Evolutionary conservation across 2,888 invertebrate species (phyloP), one percentile per base, ranked within the genome.

Genomic region (Oxystoma pomonae): DNA sequence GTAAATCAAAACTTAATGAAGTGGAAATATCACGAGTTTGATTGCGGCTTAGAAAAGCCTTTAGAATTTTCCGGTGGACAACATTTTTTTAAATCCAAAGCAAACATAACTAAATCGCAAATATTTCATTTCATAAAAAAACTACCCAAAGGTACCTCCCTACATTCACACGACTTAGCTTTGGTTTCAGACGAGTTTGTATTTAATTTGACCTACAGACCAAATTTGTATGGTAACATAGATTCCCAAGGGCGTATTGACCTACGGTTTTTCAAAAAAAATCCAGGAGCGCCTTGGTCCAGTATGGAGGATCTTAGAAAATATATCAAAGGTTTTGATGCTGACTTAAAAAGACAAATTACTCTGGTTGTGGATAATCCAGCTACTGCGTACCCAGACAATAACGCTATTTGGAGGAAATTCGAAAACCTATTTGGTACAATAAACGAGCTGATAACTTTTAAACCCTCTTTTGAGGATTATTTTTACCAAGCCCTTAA

Each of bases 61-160:
- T 58, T 51, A 0, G 67, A 61, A 18, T 91, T 86, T 74, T 82
- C 86, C 21, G 87, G 90, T 0, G 84, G 88, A 0, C 82, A 82
- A 20, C 90, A 90, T 73, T 88, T 89, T 71, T 87, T 92, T 73
- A 76, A 81, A 1, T 85, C 86, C 2, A 84, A 85, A 71, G 73
- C 82, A 1, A 75, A 81, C 21, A 88, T 92, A 55, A 80, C 83
- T 3, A 69, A 81, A 0, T 90, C 90, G 0, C 81, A 84, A 65
- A 86, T 91, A 0, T 91, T 86, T 72, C 77, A 84, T 68, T 81
- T 90, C 5, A 84, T 92, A 12, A 81, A 83, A 65, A 78, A 79
- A 35, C 85, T 92, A 83, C 92, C 92, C 0, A 92, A 92, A 78
- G 92, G 90, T 1, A 89, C 85, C 81, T 83, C 16, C 74, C 57